These are phyloP conservation scores for Melanotaenia nigrans DNA, from an alignment of 2,797 vertebrate species.

Conservation along the genomic window DNA sequence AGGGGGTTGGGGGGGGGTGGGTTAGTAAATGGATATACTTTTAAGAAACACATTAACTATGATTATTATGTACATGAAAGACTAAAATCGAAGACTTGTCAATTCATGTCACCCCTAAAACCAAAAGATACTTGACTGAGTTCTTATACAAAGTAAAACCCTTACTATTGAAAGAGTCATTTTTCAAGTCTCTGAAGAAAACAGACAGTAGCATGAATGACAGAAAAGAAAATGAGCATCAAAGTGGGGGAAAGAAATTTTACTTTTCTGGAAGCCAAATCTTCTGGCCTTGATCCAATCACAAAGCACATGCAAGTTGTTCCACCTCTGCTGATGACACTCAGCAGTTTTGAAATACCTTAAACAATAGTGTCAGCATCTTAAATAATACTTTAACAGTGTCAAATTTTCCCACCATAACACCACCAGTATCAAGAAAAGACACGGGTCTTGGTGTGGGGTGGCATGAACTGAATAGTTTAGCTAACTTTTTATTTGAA, in stretches of 20 bases:
- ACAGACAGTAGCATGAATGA: background rate
- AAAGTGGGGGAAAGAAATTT: slow-evolving; percentile 17
- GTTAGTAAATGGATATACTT: slow-evolving; percentile 66
- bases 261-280: slow-evolving; percentile 45
- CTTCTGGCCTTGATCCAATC: slow-evolving; percentile 35
- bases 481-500: background rate
- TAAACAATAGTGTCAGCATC: slow-evolving; percentile 8
- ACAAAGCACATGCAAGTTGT: slow-evolving; percentile 19
- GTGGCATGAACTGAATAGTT: slow-evolving; percentile 19
- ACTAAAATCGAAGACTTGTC: slow-evolving; percentile 29
- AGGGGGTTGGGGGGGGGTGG: slow-evolving; percentile 65
- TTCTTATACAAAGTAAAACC: slow-evolving; percentile 12
- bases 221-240: slow-evolving; percentile 13
- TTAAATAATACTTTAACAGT: slow-evolving; percentile 29
- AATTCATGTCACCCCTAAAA: slow-evolving; percentile 25
- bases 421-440: slow-evolving; percentile 43
- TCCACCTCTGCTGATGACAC: slow-evolving; percentile 17
- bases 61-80: slow-evolving; percentile 40
- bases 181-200: slow-evolving; percentile 1
- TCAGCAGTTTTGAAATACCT: slow-evolving; percentile 20
- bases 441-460: slow-evolving; percentile 32
- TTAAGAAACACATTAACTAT: slow-evolving; percentile 65
- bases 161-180: slow-evolving; percentile 12
- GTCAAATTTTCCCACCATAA: slow-evolving; percentile 14
- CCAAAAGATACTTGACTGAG: background rate